These are phyloP conservation scores for Cosmorhoe ocellata DNA, from an alignment of 2,888 invertebrate species.

Conservation along the genomic window DNA sequence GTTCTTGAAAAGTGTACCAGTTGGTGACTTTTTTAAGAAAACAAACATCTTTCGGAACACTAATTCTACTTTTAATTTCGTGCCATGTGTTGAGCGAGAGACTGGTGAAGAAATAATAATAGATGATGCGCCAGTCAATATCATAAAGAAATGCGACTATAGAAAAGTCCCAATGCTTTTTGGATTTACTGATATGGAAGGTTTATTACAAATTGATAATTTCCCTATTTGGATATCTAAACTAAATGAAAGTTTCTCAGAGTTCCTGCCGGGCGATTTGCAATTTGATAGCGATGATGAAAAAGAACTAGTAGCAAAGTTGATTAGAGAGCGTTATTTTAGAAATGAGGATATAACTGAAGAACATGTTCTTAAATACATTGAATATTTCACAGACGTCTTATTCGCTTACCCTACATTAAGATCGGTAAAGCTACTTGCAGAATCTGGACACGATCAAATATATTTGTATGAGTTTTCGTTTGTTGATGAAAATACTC, in stretches of 20 bases:
- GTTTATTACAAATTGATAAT: conserved; percentile 29
- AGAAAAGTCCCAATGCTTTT: conserved; percentile 50
- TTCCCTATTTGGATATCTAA: conserved; percentile 44
- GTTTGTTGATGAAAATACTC: conserved; percentile 42
- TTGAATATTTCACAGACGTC: conserved; percentile 62
- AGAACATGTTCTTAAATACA: conserved; percentile 42
- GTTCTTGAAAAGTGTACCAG: conserved; percentile 46
- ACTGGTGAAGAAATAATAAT: conserved; percentile 39
- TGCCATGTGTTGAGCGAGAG: conserved; percentile 45
- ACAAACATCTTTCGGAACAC: neutral
- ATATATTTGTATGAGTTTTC: conserved; percentile 55
- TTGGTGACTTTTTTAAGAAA: conserved; percentile 39
- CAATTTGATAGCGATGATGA: conserved; percentile 45
- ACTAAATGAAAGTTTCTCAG: conserved; percentile 55
- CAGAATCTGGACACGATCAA: conserved; percentile 47
- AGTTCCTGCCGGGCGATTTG: conserved; percentile 54
- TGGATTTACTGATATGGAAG: conserved; percentile 54
- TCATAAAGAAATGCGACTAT: conserved; percentile 44
- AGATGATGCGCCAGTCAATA: conserved; percentile 45
- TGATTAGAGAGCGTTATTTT: conserved; percentile 52
- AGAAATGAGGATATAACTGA: conserved; percentile 41
- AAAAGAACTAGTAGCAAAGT: conserved; percentile 42
- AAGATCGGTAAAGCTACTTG: conserved; percentile 41
- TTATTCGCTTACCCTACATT: conserved; percentile 43
- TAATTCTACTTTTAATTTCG: conserved; percentile 40